Evolutionary conservation across 2,113 vertebrate species (phyloP), one percentile per base, ranked within the genome.

Genomic region (Phyllostomus discolor): DNA sequence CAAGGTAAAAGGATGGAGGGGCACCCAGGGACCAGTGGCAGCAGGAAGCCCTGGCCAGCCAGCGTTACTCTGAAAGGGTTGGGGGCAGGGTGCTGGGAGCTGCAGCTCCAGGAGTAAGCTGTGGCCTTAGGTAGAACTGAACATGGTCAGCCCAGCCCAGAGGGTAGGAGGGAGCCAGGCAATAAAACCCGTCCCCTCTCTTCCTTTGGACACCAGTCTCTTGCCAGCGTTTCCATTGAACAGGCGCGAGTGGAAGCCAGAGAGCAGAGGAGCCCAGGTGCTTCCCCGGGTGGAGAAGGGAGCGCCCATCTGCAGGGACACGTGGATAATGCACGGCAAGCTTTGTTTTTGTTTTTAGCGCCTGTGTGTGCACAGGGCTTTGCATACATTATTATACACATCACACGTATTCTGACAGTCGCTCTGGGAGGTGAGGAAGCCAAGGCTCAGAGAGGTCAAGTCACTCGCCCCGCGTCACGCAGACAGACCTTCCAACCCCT

Each of bases 381-480:
- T n/a, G 20, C 8, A 6, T 0, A 24, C 14, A 1, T 11, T 17
- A 26, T 26, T 48, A 7, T 33, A 2, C 22, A 19, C 15, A 12
- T n/a, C n/a, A 10, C 57, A 50, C 73, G 1, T 15, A 41, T 78
- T 12, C 62, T 28, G 76, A 35, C n/a, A 5, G 33, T 69, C 6
- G 22, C 96, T 94, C 48, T 66, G 70, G 50, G 89, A 76, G 50
- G 20, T 33, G 12, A 94, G 38, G 48, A 82, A 78, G 41, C 24
- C 76, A 62, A 35, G 35, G 33, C 38, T 76, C 35, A 46, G 85
- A 62, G 43, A 22, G 69, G n/a, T 38, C 17, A 82, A 52, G 31
- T 75, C 54, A 69, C 41, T 46, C 79, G 86, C n/a, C 62, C 59
- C 20, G 6, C 10, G 24, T 52, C 92, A 91, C 20, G 7, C 43